Conservation (phyloP, 2,113 vertebrate species). For the Isichthys henryi region DNA sequence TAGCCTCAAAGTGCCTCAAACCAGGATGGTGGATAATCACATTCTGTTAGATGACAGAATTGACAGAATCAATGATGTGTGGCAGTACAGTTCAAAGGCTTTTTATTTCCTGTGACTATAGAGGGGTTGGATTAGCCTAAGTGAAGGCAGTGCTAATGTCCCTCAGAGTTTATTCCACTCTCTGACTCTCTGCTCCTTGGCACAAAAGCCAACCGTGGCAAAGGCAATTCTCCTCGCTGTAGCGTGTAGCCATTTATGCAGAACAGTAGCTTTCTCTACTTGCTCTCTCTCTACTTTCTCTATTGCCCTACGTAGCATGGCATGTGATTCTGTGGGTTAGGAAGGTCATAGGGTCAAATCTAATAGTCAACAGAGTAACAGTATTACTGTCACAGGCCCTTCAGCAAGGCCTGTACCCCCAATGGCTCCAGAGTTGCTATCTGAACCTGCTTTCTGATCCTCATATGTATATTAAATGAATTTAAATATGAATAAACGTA, state of each 20-base stretch:
- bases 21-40: conserved; percentile 1
- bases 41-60: conserved; percentile 5
- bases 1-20: neutral
- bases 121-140: conserved; percentile 9
- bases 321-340: neutral
- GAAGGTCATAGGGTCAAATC: neutral
- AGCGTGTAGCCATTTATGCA: neutral
- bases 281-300: too few species aligned
- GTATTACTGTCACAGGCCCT: neutral
- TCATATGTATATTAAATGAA: neutral
- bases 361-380: neutral
- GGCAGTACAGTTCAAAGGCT: conserved; percentile 10
- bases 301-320: neutral
- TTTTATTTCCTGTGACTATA: conserved; percentile 16
- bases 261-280: neutral
- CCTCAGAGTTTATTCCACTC: neutral
- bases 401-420: neutral
- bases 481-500: neutral
- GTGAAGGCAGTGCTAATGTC: conserved; percentile 13
- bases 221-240: conserved; percentile 5
- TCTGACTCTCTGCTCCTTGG: neutral
- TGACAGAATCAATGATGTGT: neutral
- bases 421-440: neutral
- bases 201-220: conserved; percentile 3
- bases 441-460: neutral